Conservation (phyloP, 2,797 vertebrate genomes). For the Odontamblyopus lacepedii region DNA sequence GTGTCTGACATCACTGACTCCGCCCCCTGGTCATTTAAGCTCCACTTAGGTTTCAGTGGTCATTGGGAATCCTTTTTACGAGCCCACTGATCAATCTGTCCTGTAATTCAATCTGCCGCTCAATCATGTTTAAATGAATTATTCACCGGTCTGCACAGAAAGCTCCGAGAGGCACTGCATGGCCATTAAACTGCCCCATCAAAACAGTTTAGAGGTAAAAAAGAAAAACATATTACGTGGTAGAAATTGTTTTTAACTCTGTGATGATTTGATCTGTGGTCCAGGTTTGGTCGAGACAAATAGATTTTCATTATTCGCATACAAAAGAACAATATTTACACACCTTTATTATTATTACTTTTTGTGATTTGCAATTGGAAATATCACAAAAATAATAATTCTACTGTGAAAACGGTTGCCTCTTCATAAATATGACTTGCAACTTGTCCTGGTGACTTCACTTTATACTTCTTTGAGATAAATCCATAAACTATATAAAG, state of each 20-base stretch:
- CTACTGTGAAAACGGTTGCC: no score
- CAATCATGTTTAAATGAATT: conserved; percentile 75
- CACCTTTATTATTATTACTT: not conserved
- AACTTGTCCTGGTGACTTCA: no score
- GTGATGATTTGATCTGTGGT: not conserved
- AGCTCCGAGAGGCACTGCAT: conserved; percentile 48
- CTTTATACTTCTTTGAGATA: no score
- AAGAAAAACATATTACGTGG: conserved; percentile 23
- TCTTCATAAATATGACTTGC: no score
- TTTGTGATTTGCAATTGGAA: not conserved
- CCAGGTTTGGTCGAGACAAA: not conserved
- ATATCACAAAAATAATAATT: no score
- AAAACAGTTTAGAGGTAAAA: conserved; percentile 9
- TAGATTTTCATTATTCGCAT: not conserved
- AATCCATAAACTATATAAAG: no score
- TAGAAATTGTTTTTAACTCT: conserved; percentile 18
- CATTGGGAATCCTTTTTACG: conserved; percentile 64
- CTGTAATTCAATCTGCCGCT: conserved; percentile 66
- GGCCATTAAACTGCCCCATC: conserved; percentile 42
- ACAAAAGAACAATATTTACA: not conserved
- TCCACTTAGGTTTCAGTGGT: conserved; percentile 67
- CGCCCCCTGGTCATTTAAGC: conserved; percentile 56
- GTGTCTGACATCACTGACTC: not conserved
- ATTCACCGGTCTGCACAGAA: conserved; percentile 62
- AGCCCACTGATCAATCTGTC: conserved; percentile 66